Percentiles rank a stretch among this genome's conserved stretches.
phyloP scores from a whole-genome alignment of 1,140 invertebrate genomes.

The Musca vetustissima region DNA sequence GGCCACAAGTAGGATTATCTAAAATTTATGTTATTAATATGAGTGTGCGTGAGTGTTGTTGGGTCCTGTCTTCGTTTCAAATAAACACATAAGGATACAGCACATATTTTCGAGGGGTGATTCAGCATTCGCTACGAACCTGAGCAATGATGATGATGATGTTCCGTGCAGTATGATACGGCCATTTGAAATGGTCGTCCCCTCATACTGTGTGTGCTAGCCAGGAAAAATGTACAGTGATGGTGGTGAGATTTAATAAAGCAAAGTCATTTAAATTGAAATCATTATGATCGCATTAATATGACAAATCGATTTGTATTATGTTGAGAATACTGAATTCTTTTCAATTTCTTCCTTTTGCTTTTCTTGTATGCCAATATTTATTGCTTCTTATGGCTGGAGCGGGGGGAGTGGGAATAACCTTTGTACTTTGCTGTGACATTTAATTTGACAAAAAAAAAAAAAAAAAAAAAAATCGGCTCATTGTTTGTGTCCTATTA shows the following conservation, averaged over 20 bases:
- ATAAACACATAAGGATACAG: background rate
- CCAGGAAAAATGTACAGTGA: background rate
- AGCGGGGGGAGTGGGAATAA: too few relatives aligned
- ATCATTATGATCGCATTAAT: slow-evolving; percentile 25
- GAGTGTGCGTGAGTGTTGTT: background rate
- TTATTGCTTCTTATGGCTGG: too few relatives aligned
- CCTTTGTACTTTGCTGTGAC: too few relatives aligned
- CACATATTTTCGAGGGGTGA: too few relatives aligned
- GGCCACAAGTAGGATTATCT: slow-evolving; percentile 16
- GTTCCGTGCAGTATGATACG: too few relatives aligned
- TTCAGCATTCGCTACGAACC: too few relatives aligned
- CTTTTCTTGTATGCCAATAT: background rate
- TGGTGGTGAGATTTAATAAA: slow-evolving; percentile 24
- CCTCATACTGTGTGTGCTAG: too few relatives aligned
- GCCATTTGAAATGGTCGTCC: too few relatives aligned
- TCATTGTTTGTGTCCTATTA: too few relatives aligned
- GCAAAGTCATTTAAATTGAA: slow-evolving; percentile 27
- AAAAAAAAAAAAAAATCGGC: too few relatives aligned
- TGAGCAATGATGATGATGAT: too few relatives aligned
- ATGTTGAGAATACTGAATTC: slow-evolving; percentile 7
- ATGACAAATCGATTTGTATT: slow-evolving; percentile 26
- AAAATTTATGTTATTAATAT: slow-evolving; percentile 15
- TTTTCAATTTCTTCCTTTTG: slow-evolving; percentile 8
- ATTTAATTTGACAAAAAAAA: slow-evolving; percentile 17
- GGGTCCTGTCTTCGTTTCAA: background rate